A percentile compares a stretch with the other conserved stretches of the same genome.
Evolutionary conservation across 2,888 invertebrate species (phyloP).

Genomic region (Leucophora obtusa): DNA sequence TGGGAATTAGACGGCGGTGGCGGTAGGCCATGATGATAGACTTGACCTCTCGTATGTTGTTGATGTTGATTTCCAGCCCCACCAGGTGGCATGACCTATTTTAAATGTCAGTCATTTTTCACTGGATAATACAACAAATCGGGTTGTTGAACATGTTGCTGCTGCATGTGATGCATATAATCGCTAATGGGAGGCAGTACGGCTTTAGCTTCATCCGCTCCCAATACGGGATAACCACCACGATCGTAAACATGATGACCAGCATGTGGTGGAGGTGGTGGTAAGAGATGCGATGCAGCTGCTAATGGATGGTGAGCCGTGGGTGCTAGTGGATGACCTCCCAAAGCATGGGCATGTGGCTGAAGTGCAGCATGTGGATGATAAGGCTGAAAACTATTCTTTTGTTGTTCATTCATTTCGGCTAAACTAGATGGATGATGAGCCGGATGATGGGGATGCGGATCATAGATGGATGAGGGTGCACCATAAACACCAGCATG

Average conservation of each 20-base stretch:
- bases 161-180: slow-evolving; percentile 77
- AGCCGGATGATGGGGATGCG: slow-evolving; percentile 60
- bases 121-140: slow-evolving; percentile 78
- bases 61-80: slow-evolving; percentile 58
- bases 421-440: slow-evolving; percentile 70
- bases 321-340: slow-evolving; percentile 70
- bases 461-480: slow-evolving; percentile 59
- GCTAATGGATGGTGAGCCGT: slow-evolving; percentile 71
- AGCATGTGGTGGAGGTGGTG: slow-evolving; percentile 72
- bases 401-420: slow-evolving; percentile 74
- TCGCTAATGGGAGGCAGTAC: slow-evolving; percentile 77
- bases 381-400: slow-evolving; percentile 77
- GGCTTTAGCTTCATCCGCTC: slow-evolving; percentile 73
- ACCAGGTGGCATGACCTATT: slow-evolving; percentile 68
- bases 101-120: slow-evolving; percentile 78
- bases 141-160: slow-evolving; percentile 73
- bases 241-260: slow-evolving; percentile 73
- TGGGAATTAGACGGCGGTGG: slow-evolving; percentile 66
- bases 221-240: slow-evolving; percentile 71
- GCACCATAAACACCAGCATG: slow-evolving; percentile 70
- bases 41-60: slow-evolving; percentile 48
- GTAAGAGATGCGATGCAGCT: slow-evolving; percentile 69
- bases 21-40: slow-evolving; percentile 63
- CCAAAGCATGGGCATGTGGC: slow-evolving; percentile 69
- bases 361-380: slow-evolving; percentile 67